Evolutionary conservation across 2,888 invertebrate genomes (phyloP), one percentile per base, ranked within the genome.

Genomic region (Palloptera scutellata): DNA sequence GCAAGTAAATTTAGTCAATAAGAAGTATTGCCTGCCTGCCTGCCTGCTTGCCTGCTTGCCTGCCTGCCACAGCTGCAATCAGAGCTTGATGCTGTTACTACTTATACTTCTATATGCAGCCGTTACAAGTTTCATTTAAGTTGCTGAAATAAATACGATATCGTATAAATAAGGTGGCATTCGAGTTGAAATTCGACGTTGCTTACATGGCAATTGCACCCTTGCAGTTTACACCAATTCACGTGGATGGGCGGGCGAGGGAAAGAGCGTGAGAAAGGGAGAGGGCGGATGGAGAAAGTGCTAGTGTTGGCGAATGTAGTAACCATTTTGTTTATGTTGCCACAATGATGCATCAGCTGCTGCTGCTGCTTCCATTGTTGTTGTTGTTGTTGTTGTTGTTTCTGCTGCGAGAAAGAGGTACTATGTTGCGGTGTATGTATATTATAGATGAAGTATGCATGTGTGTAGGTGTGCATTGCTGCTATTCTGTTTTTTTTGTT

Each of bases 151-250:
- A 61, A 61, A 52, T 61, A 41, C 41, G 52, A 13, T 41, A 52
- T 52, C 61, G 61, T 42, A 61, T 61, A 61, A 61, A 61, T 61
- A 61, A 52, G 61, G 52, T 51, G 42, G 30, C 6, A 30, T 60
- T 4, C 48, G 60, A 45, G 48, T 60, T 45, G 11, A 60, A 45
- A 45, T 43, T 20, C 60, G 17, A 13, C 6, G 30, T 30, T 30
- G 30, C 30, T 30, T 4, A 30, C 30, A 30, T 30, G 30, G 30
- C 2, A 30, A 30, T 30, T 30, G 30, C 30, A 30, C 30, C 30
- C 30, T 30, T 30, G 6, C 30, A 2, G 30, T 30, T 6, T 30
- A 30, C 30, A 30, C 30, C 30, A 4, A 2, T 10, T 30, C 42
- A 12, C 5, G 48, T 11, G 11, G 10, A 11, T 48, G 48, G 10